A percentile compares a stretch with the other conserved stretches of the same genome.
Conservation (phyloP, 2,113 vertebrate species). For the Craseonycteris thonglongyai region DNA sequence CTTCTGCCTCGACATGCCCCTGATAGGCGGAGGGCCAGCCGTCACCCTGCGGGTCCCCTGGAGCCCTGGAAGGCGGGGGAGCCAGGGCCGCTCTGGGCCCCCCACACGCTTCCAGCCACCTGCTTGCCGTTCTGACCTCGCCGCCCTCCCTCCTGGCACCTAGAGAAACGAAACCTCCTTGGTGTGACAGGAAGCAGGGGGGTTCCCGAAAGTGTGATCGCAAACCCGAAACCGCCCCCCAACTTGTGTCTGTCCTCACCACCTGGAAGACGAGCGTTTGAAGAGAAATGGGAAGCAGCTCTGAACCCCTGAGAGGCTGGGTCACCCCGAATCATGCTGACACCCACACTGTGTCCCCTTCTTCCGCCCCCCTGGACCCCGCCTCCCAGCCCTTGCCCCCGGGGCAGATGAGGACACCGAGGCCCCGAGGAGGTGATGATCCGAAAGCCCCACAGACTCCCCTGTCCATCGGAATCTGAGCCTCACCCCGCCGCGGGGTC, state of each 20-base stretch:
- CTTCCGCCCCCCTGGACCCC: no score
- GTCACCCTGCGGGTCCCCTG: not conserved
- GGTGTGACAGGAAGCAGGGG: slow-evolving; percentile 32
- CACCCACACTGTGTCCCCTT: not conserved
- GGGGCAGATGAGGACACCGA: not conserved
- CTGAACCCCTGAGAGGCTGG: not conserved
- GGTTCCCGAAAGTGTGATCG: not conserved
- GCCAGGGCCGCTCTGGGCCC: not conserved
- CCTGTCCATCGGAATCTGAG: not conserved
- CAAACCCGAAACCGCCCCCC: not conserved
- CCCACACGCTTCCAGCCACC: not conserved
- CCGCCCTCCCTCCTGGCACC: not conserved
- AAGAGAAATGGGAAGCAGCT: slow-evolving; percentile 35
- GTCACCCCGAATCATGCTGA: accelerated
- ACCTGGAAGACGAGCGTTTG: not conserved
- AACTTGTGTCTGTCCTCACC: not conserved
- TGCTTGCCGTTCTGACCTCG: not conserved
- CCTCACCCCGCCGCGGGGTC: not conserved
- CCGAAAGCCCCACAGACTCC: not conserved
- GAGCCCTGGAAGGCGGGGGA: not conserved
- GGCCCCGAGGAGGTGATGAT: not conserved
- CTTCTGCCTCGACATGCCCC: not conserved
- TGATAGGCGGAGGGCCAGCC: not conserved
- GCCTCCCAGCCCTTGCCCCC: no score
- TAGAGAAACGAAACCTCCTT: slow-evolving; percentile 51